Base-by-base conservation (phyloP, 2,113 vertebrate species). In the Oxygymnocypris stewartii region DNA sequence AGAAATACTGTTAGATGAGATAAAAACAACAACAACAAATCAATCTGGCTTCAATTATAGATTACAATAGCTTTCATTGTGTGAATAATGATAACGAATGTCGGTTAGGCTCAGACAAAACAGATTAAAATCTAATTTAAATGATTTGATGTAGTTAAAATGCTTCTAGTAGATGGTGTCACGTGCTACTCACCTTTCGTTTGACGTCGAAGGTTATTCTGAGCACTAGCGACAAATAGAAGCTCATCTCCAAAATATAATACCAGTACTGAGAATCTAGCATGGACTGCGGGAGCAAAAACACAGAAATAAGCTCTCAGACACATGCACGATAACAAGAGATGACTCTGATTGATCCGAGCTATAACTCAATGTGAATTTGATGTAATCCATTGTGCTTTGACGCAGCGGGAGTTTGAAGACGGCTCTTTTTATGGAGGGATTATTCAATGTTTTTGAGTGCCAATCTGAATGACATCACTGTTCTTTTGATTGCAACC, bases 241-340 rank as follows among this genome's bases (percentile, higher is more conserved):
- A 99, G 67, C 97, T 94, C 90, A 99, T 96, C 92, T 99, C 97
- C 84, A 94, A 51, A 87, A 97, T 93, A 89, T 99, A 99, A 91
- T 99, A 98, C 98, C 98, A 99, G 87, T 99, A 99, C 79, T 99
- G 98, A 11, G 98, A 99, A 0, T 94, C 92, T 89, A 98, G 93
- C 94, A 99, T 54, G 11, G 96, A 92, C 98, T 99, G 91, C 3
- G 89, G 85, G 40, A 61, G 89, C 16, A 86, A 79, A 89, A 44
- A 10, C 14, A 40, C n/a, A 82, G 16, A 67, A 73, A 74, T 25
- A 74, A 25, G 3, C 16, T 54, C 77, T 84, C 65, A 63, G 42
- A 81, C 18, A 57, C 10, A 20, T 12, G 11, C 86, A 59, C 61
- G 35, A 1, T 20, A 28, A n/a, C 37, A 65, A 65, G 12, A 18